phyloP scores from a whole-genome alignment of 2,888 invertebrate species.

The Onchidella celtica region DNA sequence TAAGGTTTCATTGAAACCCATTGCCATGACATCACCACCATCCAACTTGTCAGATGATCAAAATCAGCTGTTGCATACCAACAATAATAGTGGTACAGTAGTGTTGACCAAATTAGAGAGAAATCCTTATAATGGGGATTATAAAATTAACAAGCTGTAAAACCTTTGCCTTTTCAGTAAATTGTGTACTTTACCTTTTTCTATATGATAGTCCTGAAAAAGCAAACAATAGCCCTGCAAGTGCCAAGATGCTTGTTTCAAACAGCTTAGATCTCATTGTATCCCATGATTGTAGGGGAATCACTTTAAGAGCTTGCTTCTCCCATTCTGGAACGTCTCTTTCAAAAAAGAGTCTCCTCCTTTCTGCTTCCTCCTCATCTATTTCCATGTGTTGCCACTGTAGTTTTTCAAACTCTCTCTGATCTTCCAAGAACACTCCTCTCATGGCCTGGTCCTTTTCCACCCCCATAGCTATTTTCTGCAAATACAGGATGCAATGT shows the following conservation, averaged over 20 bases:
- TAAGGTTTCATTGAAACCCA: too few relatives aligned
- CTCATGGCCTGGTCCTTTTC: background rate
- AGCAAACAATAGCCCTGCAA: background rate
- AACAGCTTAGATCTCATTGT: slow-evolving; percentile 11
- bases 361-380: background rate
- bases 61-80: too few relatives aligned
- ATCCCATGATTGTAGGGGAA: slow-evolving; percentile 25
- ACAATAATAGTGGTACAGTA: too few relatives aligned
- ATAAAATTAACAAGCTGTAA: too few relatives aligned
- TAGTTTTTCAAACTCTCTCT: slow-evolving; percentile 4
- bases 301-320: background rate
- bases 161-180: too few relatives aligned
- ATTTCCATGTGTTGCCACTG: background rate
- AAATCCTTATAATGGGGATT: too few relatives aligned
- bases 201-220: background rate
- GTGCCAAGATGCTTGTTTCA: background rate
- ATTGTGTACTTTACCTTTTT: too few relatives aligned
- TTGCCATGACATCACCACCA: too few relatives aligned
- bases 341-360: background rate
- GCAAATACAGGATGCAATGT: background rate
- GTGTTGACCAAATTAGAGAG: too few relatives aligned
- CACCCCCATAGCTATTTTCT: slow-evolving; percentile 10
- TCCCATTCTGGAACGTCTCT: slow-evolving; percentile 41
- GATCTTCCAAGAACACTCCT: slow-evolving; percentile 32
- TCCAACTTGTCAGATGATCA: too few relatives aligned